Percentiles rank a stretch among this genome's conserved stretches.
These are phyloP conservation scores for Oncorhynchus gorbuscha DNA, from an alignment of 2,113 vertebrate genomes.

Conservation along the genomic window DNA sequence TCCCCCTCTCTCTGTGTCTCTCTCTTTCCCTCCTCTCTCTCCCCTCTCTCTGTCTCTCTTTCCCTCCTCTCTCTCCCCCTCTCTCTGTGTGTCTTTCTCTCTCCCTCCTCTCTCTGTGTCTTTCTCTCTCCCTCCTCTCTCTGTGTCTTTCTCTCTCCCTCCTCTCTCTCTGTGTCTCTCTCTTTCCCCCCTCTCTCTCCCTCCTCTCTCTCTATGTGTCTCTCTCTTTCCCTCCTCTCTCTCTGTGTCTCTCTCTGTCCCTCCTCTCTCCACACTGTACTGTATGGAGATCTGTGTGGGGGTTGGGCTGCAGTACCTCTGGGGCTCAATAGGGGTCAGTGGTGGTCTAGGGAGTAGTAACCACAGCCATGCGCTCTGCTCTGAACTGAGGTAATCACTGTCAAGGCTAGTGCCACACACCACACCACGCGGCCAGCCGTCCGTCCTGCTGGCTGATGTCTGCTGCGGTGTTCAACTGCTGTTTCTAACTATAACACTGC, in stretches of 20 bases:
- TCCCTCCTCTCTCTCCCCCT: accelerated
- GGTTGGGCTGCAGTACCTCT: not conserved
- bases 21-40: too few species aligned
- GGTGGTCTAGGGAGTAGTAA: not conserved
- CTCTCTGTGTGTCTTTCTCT: too few species aligned
- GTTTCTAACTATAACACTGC: not conserved
- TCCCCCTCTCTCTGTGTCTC: too few species aligned
- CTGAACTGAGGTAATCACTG: not conserved
- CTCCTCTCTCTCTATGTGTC: too few species aligned
- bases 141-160: too few species aligned
- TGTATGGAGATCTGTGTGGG: not conserved
- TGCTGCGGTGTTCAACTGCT: not conserved
- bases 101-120: too few species aligned
- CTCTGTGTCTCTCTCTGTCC: too few species aligned
- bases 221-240: too few species aligned
- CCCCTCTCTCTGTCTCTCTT: accelerated
- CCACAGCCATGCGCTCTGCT: not conserved
- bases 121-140: too few species aligned
- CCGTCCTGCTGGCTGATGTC: not conserved
- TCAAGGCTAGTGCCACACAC: not conserved
- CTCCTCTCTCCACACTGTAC: not conserved
- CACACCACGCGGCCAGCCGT: not conserved
- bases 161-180: too few species aligned
- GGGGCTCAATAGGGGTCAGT: not conserved
- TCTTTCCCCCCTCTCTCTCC: too few species aligned